A percentile compares a stretch with the other conserved stretches of the same genome.
phyloP scores from a whole-genome alignment of 2,113 vertebrate genomes.

The Platysternon megacephalum region DNA sequence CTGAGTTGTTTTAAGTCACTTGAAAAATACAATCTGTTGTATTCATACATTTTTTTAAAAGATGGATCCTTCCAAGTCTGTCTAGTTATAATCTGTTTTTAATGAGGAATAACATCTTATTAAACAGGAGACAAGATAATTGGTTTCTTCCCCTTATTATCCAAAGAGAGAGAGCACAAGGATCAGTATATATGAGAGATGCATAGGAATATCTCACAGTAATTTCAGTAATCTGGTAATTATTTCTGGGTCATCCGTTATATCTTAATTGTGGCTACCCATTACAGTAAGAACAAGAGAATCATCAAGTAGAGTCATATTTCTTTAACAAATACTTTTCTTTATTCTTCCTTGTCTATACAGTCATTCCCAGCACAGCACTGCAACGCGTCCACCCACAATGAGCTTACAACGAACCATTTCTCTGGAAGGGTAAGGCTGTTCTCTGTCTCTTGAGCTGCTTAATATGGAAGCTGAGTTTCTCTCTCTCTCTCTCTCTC shows the following conservation, averaged over 20 bases:
- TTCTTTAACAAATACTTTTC: slow-evolving; percentile 55
- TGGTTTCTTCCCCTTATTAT: not conserved
- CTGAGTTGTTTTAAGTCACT: not conserved
- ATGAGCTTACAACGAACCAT: slow-evolving; percentile 84
- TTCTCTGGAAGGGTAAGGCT: slow-evolving; percentile 84
- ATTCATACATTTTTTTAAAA: not conserved
- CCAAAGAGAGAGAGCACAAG: not conserved
- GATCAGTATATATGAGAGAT: not conserved
- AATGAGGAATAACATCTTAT: not conserved
- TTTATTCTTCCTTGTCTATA: slow-evolving; percentile 62
- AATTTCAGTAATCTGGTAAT: not conserved
- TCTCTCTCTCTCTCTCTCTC: not conserved
- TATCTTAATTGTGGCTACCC: not conserved
- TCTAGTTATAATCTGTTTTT: not conserved
- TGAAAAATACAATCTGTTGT: not conserved
- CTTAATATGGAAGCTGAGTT: not conserved
- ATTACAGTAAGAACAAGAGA: not conserved
- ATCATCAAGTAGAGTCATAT: not conserved
- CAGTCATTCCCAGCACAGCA: slow-evolving; percentile 85
- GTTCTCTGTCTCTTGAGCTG: slow-evolving; percentile 50
- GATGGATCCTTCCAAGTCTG: not conserved
- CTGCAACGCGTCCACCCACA: slow-evolving; percentile 80
- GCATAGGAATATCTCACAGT: fast-evolving
- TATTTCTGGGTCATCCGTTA: not conserved
- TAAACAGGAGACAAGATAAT: not conserved